These are phyloP conservation scores for Nasonia longicornis DNA, from an alignment of 1,140 invertebrate species.

Conservation along the genomic window DNA sequence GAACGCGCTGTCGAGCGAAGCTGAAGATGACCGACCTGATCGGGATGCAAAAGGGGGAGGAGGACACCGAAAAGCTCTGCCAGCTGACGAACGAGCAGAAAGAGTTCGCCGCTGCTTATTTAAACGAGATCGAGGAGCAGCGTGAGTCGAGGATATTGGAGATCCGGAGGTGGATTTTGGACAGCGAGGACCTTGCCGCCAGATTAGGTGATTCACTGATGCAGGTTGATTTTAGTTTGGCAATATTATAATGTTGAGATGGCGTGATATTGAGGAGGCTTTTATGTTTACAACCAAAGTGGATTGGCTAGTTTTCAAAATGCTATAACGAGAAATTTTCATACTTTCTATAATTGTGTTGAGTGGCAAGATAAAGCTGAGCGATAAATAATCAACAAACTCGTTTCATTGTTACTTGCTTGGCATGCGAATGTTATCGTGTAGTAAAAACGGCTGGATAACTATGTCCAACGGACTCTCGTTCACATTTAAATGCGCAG, in stretches of 20 bases:
- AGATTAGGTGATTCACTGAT: slow-evolving; percentile 55
- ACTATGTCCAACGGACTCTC: neutral
- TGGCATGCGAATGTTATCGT: neutral
- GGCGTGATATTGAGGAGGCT: neutral
- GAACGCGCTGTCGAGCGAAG: neutral
- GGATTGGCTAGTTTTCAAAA: neutral
- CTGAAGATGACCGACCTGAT: neutral
- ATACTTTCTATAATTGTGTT: neutral
- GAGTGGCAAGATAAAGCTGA: neutral
- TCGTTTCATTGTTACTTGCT: neutral
- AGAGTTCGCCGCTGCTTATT: slow-evolving; percentile 54
- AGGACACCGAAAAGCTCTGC: neutral
- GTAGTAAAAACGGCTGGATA: neutral
- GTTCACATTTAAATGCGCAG: neutral
- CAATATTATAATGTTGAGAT: neutral
- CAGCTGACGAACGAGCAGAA: slow-evolving; percentile 53
- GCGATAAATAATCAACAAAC: neutral
- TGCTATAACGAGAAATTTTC: neutral
- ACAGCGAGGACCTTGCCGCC: slow-evolving; percentile 48
- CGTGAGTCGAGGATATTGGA: slow-evolving; percentile 55
- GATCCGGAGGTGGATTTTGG: slow-evolving; percentile 56
- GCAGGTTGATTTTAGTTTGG: neutral
- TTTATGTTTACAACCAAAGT: neutral
- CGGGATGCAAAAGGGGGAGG: neutral
- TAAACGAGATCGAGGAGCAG: slow-evolving; percentile 60